Conservation (phyloP, 2,113 vertebrate genomes). For the Anoplopoma fimbria region DNA sequence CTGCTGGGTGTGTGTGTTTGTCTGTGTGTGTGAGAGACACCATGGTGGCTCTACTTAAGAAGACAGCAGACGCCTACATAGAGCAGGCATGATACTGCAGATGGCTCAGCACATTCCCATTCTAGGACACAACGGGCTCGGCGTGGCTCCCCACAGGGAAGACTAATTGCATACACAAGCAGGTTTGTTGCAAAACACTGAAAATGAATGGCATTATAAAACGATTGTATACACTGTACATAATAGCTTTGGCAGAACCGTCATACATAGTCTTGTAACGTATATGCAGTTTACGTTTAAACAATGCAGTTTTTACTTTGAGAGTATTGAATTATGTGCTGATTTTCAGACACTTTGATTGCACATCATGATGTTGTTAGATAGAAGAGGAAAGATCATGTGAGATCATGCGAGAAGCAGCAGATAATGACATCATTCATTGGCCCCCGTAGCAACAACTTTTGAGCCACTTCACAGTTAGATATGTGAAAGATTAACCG, state of each 20-base stretch:
- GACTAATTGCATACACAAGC: constrained; percentile 68
- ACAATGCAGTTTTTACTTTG: constrained; percentile 6
- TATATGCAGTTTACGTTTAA: background rate
- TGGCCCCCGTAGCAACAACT: background rate
- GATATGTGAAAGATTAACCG: constrained; percentile 37
- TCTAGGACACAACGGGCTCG: constrained; percentile 48
- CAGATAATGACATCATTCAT: constrained; percentile 27
- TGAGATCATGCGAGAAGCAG: constrained; percentile 49
- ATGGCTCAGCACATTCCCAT: constrained; percentile 73
- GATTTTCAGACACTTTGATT: background rate
- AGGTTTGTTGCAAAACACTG: constrained; percentile 66
- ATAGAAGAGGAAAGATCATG: constrained; percentile 23
- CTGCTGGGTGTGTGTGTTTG: constrained; percentile 4
- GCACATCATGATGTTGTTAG: background rate
- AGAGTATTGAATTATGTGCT: background rate
- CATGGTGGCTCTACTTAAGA: constrained; percentile 17
- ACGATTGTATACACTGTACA: background rate
- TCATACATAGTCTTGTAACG: background rate
- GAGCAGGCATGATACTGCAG: constrained; percentile 50
- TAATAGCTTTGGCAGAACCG: background rate
- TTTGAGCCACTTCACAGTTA: constrained; percentile 11
- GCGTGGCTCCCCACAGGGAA: constrained; percentile 22
- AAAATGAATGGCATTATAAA: constrained; percentile 24
- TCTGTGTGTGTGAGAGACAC: background rate
- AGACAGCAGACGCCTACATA: constrained; percentile 29